A percentile compares a stretch with the other conserved stretches of the same genome.
phyloP scores from a whole-genome alignment of 2,113 vertebrate genomes.

The Gasterosteus nipponicus region DNA sequence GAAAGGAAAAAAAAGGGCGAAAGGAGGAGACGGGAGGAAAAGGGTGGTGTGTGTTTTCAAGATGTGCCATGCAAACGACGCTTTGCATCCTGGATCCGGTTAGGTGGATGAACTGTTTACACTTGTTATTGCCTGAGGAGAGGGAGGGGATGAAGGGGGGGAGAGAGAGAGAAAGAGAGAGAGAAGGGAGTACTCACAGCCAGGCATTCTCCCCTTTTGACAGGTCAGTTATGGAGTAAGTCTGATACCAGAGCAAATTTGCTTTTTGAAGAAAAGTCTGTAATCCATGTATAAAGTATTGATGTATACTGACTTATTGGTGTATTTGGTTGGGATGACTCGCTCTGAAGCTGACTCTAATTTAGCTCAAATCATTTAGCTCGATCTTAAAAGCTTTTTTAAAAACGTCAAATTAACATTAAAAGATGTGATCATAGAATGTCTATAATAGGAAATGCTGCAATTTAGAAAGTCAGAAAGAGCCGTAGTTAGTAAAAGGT shows the following conservation, averaged over 20 bases:
- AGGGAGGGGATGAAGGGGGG: slow-evolving; percentile 45
- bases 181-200: slow-evolving; percentile 46
- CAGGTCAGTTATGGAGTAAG: not conserved
- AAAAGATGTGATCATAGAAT: not conserved
- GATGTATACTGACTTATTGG: no score
- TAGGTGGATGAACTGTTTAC: slow-evolving; percentile 73
- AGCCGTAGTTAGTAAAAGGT: not conserved
- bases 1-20: not conserved
- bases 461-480: not conserved
- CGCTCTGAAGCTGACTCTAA: no score
- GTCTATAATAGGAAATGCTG: not conserved
- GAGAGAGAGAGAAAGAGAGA: slow-evolving; percentile 16
- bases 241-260: not conserved
- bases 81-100: slow-evolving; percentile 80
- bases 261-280: not conserved
- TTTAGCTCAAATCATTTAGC: not conserved
- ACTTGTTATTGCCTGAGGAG: slow-evolving; percentile 69
- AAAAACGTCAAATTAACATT: not conserved
- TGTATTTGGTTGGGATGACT: not conserved
- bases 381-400: not conserved
- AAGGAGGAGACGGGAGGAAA: not conserved
- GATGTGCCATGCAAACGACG: slow-evolving; percentile 75
- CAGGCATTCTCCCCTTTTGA: slow-evolving; percentile 49
- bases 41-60: slow-evolving; percentile 66
- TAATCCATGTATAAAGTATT: not conserved